Evolutionary conservation across 2,888 invertebrate genomes (phyloP).

Genomic region (Anticlea derivata): DNA sequence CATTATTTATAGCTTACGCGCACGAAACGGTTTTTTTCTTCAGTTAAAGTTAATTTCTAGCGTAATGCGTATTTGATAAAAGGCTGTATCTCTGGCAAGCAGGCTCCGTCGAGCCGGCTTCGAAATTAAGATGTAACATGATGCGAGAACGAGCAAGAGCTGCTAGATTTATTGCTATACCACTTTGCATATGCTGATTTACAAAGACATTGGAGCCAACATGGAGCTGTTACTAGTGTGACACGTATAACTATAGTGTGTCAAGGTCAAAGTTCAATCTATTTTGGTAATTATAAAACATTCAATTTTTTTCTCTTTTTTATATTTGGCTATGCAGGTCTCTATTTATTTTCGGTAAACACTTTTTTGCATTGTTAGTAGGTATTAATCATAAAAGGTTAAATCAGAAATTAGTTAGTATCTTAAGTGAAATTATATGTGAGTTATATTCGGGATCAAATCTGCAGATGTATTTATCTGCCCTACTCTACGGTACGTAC

Average conservation of each 20-base stretch:
- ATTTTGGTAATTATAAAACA: neutral
- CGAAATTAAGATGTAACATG: conserved; percentile 85
- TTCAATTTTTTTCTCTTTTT: neutral
- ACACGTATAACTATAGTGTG: conserved; percentile 45
- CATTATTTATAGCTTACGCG: conserved; percentile 76
- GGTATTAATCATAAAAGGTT: too few relatives aligned
- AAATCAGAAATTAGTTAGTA: too few relatives aligned
- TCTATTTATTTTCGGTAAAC: too few relatives aligned
- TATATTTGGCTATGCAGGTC: too few relatives aligned
- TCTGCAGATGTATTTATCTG: too few relatives aligned
- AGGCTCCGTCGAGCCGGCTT: conserved; percentile 81
- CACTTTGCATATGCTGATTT: conserved; percentile 85
- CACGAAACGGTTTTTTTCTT: conserved; percentile 61
- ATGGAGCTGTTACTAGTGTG: conserved; percentile 56
- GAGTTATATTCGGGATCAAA: too few relatives aligned
- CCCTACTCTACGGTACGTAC: too few relatives aligned
- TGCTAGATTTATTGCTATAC: conserved; percentile 84
- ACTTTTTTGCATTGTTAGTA: too few relatives aligned
- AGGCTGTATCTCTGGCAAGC: conserved; percentile 80
- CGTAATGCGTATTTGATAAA: conserved; percentile 83
- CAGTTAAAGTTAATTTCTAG: conserved; percentile 79
- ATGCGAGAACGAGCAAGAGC: conserved; percentile 85
- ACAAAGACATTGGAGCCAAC: conserved; percentile 71
- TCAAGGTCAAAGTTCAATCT: conserved; percentile 6
- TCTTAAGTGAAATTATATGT: too few relatives aligned